Conservation (phyloP, 2,797 vertebrate genomes). For the Pterois miles region DNA sequence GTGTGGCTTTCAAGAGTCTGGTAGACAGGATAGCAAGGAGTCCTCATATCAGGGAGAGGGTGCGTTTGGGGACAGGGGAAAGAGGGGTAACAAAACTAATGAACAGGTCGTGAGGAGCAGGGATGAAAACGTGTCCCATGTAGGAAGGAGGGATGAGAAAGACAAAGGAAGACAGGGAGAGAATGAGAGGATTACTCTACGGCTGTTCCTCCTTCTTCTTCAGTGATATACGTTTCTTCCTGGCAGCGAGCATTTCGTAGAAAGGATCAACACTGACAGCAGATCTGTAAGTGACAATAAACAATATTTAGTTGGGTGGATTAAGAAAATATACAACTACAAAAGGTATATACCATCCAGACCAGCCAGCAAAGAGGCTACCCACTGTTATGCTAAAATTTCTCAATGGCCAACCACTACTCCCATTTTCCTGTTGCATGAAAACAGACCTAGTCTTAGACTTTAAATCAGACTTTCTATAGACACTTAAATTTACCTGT, state of each 20-base stretch:
- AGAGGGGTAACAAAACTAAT: conserved; percentile 14
- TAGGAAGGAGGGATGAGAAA: conserved; percentile 41
- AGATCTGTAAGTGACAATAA: conserved; percentile 79
- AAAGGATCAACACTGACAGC: conserved; percentile 95
- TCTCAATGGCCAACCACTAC: neutral
- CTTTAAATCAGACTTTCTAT: too few species aligned
- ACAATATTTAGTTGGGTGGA: neutral
- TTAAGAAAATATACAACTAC: neutral
- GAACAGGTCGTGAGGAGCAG: conserved; percentile 18
- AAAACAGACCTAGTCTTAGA: too few species aligned
- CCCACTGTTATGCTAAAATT: neutral
- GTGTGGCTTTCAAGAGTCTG: conserved; percentile 55
- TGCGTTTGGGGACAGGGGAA: conserved; percentile 6
- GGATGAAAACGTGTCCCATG: conserved; percentile 25
- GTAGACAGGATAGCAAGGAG: conserved; percentile 45
- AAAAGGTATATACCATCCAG: neutral
- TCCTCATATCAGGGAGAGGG: conserved; percentile 29
- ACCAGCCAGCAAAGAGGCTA: neutral
- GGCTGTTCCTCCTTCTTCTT: conserved; percentile 93
- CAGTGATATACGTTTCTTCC: conserved; percentile 95
- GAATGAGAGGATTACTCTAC: conserved; percentile 53
- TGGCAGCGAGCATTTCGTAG: conserved; percentile 94
- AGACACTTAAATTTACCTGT: too few species aligned
- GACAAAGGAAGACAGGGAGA: conserved; percentile 40
- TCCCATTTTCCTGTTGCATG: neutral